These are phyloP conservation scores for Aspidapion aeneum DNA, from an alignment of 2,888 invertebrate genomes.

Conservation along the genomic window DNA sequence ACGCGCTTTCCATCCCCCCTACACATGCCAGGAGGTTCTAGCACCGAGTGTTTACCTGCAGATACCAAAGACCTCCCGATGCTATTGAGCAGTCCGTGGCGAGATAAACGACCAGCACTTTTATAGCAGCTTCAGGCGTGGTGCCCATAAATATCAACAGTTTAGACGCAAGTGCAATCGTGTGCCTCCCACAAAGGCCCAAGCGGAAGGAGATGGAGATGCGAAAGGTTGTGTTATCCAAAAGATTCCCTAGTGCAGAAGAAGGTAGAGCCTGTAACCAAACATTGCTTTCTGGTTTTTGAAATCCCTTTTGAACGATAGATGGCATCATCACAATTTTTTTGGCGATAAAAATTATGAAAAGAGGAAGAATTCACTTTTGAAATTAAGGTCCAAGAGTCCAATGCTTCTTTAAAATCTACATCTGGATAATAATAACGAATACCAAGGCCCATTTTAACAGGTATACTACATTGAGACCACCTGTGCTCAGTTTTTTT, in stretches of 20 bases:
- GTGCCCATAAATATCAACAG: neutral
- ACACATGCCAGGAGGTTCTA: no score
- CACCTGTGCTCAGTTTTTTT: no score
- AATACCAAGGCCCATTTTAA: no score
- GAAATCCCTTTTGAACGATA: no score
- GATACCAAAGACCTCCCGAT: neutral
- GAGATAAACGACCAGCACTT: neutral
- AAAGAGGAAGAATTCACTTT: no score
- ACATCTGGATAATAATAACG: no score
- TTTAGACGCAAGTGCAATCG: neutral
- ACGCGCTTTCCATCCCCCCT: no score
- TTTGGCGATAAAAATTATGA: no score
- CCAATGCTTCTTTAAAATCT: no score
- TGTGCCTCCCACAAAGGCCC: neutral
- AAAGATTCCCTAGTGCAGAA: neutral
- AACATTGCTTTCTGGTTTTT: neutral
- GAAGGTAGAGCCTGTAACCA: neutral
- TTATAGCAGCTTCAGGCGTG: neutral
- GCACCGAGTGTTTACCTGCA: neutral
- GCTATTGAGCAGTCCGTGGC: neutral
- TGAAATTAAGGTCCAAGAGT: no score
- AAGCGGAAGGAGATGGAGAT: neutral
- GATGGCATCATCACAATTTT: no score
- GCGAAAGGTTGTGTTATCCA: neutral
- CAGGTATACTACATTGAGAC: no score